A percentile compares a stretch with the other conserved stretches of the same genome.
Evolutionary conservation across 2,797 vertebrate genomes (phyloP).

Genomic region (Podarcis siculus): DNA sequence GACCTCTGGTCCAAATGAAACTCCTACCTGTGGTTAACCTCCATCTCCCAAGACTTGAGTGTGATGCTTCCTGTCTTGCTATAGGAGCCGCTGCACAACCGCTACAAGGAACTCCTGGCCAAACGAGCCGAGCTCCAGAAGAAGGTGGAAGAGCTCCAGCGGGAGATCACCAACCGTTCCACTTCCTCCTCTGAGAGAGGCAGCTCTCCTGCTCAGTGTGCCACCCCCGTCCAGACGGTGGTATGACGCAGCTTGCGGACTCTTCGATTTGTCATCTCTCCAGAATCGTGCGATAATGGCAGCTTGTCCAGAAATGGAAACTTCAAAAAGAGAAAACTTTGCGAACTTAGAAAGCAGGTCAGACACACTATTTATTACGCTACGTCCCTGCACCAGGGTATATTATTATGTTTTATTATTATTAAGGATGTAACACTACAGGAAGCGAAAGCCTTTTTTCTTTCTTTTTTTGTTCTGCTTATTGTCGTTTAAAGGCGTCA

Average conservation of each 20-base stretch:
- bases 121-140: constrained; percentile 94
- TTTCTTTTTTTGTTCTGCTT: too few relatives aligned
- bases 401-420: constrained; percentile 48
- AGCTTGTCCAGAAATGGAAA: constrained; percentile 38
- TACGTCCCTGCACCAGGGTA: constrained; percentile 54
- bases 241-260: constrained; percentile 72
- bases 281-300: neutral
- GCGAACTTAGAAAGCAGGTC: constrained; percentile 33
- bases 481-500: constrained; percentile 18
- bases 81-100: constrained; percentile 93
- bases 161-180: constrained; percentile 90
- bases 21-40: neutral
- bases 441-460: constrained; percentile 47
- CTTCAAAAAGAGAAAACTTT: constrained; percentile 10
- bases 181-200: constrained; percentile 88
- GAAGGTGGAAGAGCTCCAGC: constrained; percentile 93
- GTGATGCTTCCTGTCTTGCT: neutral
- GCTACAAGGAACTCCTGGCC: constrained; percentile 93
- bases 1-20: neutral
- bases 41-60: neutral
- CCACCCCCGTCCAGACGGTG: constrained; percentile 91
- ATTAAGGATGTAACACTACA: constrained; percentile 68
- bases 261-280: neutral
- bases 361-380: constrained; percentile 75
- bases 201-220: constrained; percentile 88